These are phyloP conservation scores for Eilema depressum DNA, from an alignment of 2,888 invertebrate species.

Conservation along the genomic window DNA sequence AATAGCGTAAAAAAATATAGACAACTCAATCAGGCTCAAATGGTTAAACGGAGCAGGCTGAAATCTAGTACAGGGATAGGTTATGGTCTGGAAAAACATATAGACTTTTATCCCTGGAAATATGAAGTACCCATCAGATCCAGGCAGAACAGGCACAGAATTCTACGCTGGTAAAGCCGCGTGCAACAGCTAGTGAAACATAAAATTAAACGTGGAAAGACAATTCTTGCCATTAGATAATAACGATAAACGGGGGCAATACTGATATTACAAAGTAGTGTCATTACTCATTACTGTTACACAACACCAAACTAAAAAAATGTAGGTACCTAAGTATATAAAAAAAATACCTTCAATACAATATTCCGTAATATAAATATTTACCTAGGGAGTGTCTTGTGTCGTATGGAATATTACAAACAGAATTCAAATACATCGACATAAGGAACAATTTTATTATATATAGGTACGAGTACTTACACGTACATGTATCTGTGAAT, in stretches of 20 bases:
- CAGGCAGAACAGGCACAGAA: no score
- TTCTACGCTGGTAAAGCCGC: no score
- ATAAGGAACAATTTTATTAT: not conserved
- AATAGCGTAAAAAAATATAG: not conserved
- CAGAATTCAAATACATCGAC: conserved; percentile 7
- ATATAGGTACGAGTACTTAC: not conserved
- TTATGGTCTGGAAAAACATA: no score
- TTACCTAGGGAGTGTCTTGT: not conserved
- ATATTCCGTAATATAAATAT: not conserved
- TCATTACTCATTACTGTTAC: not conserved
- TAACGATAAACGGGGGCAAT: no score
- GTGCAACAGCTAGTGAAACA: no score
- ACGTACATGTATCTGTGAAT: not conserved
- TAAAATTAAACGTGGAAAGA: no score
- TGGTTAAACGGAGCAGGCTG: no score
- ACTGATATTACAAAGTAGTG: not conserved
- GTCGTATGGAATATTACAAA: conserved; percentile 1
- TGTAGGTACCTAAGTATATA: no score
- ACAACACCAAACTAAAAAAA: not conserved
- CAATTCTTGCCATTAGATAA: no score
- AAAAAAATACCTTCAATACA: not conserved
- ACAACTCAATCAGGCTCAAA: not conserved
- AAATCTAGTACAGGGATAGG: no score
- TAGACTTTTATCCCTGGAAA: no score
- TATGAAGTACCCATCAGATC: no score